phyloP scores from a whole-genome alignment of 2,888 invertebrate genomes.

The Pomacea canaliculata region DNA sequence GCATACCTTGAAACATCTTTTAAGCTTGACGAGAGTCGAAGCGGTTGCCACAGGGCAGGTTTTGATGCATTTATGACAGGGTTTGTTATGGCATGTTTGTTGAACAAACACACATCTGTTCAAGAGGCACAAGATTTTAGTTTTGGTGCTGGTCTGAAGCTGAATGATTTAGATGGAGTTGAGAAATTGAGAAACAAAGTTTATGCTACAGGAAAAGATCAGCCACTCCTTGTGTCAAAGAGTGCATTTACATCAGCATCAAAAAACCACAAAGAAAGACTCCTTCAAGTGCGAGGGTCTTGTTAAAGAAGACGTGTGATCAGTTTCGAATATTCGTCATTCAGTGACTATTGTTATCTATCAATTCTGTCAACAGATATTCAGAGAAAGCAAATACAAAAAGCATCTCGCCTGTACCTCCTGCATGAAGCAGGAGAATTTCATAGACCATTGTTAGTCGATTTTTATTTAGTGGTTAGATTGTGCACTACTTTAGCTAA shows the following conservation, averaged over 20 bases:
- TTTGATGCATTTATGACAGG: conserved; percentile 72
- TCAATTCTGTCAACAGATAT: no score
- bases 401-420: no score
- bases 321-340: no score
- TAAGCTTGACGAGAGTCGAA: conserved; percentile 27
- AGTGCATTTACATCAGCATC: conserved; percentile 66
- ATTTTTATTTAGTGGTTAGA: no score
- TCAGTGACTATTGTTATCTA: no score
- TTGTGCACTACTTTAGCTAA: no score
- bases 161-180: conserved; percentile 37
- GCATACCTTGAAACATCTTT: conserved; percentile 16
- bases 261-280: conserved; percentile 56
- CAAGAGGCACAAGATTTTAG: conserved; percentile 9
- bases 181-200: conserved; percentile 64
- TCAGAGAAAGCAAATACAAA: no score
- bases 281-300: conserved; percentile 14
- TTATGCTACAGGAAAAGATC: conserved; percentile 68
- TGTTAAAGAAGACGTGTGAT: no score
- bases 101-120: conserved; percentile 42
- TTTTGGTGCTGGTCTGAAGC: conserved; percentile 19
- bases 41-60: conserved; percentile 69
- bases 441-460: no score
- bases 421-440: no score
- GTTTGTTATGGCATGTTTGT: conserved; percentile 64
- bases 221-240: conserved; percentile 66